Evolutionary conservation across 1,140 invertebrate genomes (phyloP), one percentile per base, ranked within the genome.

Genomic region (Lysiphlebus fabarum): DNA sequence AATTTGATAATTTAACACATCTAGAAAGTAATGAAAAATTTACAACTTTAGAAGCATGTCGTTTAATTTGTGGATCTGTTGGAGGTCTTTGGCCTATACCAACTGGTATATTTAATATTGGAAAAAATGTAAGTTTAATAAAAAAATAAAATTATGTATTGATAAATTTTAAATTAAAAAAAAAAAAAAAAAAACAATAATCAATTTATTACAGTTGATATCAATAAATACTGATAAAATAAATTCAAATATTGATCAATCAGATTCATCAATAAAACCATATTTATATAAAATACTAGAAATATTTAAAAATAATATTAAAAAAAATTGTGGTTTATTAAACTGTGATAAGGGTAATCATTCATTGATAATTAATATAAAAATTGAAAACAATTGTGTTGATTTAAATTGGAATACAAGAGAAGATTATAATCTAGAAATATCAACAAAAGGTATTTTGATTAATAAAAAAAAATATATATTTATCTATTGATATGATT

Each of bases 41-140:
- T 43, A 62, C 67, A 10, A 75, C 72, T 26, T 42, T 79, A 7
- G 70, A 71, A 8, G 70, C 77, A 38, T 91, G 89, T 65, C 78
- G 86, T 26, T 76, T 89, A 1, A 82, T 84, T 0, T 90, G 89
- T 71, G 87, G 86, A 7, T 72, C 78, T 43, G 84, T 83, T 65
- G 86, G 87, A 0, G 80, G 83, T 1, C 77, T 91, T 11, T 91
- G 88, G 89, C 89, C 89, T 0, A 73, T 82, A 63, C 88, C 89
- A 6, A 87, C 85, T 0, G 81, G 73, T 4, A 70, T 70, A 0
- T 79, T 73, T 8, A 68, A 34, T 9, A 63, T 85, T 0, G 75
- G 80, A 11, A 73, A 72, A 12, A 73, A 62, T 41, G 69, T 70
- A 36, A 63, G 62, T 64, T 26, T 26, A 26, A 26, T 26, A 26